phyloP scores from a whole-genome alignment of 2,113 vertebrate genomes.

The Pedionomus torquatus region DNA sequence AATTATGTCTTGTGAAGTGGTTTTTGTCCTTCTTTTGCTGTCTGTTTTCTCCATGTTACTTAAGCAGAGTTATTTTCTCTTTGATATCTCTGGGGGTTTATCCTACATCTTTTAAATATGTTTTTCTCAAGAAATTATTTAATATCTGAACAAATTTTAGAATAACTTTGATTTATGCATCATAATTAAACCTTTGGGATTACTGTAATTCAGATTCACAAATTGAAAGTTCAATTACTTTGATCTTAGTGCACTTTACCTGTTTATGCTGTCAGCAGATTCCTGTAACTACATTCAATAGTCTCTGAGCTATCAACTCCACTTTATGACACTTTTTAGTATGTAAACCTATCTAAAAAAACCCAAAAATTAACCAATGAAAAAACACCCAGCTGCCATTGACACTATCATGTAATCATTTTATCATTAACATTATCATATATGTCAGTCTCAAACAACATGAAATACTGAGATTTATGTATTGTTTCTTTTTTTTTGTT shows the following conservation, averaged over 20 bases:
- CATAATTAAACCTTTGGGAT: background rate
- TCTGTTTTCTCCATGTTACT: background rate
- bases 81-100: background rate
- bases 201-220: background rate
- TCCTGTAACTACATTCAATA: background rate
- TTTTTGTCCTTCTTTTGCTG: background rate
- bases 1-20: background rate
- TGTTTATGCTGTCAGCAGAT: background rate
- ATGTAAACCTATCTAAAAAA: background rate
- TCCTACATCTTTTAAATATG: background rate
- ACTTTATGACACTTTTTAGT: background rate
- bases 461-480: too few relatives aligned
- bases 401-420: background rate
- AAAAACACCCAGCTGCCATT: background rate
- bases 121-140: background rate
- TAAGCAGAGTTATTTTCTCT: background rate
- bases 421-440: background rate
- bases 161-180: background rate
- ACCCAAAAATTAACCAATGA: background rate
- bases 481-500: too few relatives aligned
- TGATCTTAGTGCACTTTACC: background rate
- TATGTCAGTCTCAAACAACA: background rate
- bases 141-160: background rate
- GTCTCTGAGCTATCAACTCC: background rate
- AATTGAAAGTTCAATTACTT: background rate